Base-by-base conservation (phyloP, 2,113 vertebrate genomes). In the Phaethornis superciliosus region DNA sequence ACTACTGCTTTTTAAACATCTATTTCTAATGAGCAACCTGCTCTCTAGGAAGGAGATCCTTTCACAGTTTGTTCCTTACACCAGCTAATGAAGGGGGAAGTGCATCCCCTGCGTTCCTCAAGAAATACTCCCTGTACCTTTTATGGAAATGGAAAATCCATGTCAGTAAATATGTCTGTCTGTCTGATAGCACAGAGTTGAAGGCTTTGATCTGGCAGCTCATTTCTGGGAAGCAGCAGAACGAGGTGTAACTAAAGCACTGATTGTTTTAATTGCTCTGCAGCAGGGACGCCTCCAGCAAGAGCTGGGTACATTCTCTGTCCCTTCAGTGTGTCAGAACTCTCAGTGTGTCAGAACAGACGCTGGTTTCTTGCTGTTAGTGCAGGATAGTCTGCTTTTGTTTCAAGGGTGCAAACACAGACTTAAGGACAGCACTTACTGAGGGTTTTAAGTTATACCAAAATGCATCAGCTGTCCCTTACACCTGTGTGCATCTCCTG, bases 381-480 rank as follows among this genome's bases (percentile, higher is more conserved):
- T 21, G 58, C 44, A 59, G 37, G 52, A 47, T 69, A 32, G 10
- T 30, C 64, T 85, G 70, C 72, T 70, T 33, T 54, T 32, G 6
- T 46, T 74, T 58, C 35, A 4, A 46, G 35, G 70, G 2, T 65
- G 8, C 32, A 51, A 42, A 51, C 28, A 2, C 40, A 6, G 8
- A 7, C 15, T 40, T 16, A 5, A 3, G 17, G 16, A 2, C 6
- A 7, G 71, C 4, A 12, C 40, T 46, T 30, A 8, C 13, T 4
- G 4, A 4, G 10, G 7, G 7, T 19, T 15, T 59, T 9, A 5
- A 13, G 30, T 78, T 14, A 1, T 1, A 9, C 6, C 42, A 4
- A 1, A 1, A 5, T 6, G 3, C 0, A 0, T n/a, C 22, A 49
- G 0, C 49, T 32, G 44, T 55, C 55, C 18, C 27, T 59, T 12